Conservation (phyloP, 2,113 vertebrate species). For the Nicator chloris region DNA sequence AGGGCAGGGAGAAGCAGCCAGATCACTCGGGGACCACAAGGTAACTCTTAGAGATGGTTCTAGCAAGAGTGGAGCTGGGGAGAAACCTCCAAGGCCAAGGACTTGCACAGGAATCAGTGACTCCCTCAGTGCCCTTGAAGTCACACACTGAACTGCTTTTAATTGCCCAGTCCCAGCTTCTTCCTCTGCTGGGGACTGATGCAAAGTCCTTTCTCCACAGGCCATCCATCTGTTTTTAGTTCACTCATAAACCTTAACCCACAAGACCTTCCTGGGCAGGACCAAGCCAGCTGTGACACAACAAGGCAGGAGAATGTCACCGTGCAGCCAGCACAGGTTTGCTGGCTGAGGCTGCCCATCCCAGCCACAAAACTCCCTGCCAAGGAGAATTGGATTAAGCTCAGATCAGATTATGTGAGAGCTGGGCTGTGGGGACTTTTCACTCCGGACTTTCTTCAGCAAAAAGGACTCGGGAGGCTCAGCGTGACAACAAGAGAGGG, state of each 20-base stretch:
- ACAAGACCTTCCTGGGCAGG: not conserved
- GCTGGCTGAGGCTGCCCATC: not conserved
- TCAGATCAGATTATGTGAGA: not conserved
- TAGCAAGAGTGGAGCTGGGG: not conserved
- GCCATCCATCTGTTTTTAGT: not conserved
- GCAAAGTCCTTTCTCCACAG: not conserved
- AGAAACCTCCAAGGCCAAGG: not conserved
- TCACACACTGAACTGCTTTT: not conserved
- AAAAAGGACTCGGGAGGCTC: not conserved
- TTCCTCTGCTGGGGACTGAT: not conserved
- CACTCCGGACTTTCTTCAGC: not conserved
- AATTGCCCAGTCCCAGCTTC: not conserved
- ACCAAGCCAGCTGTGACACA: not conserved
- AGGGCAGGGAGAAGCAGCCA: not conserved
- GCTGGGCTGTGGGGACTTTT: conserved; percentile 5
- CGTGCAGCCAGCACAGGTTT: not conserved
- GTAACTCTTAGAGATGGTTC: too few species aligned
- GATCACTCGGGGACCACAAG: not conserved
- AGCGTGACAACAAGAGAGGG: not conserved
- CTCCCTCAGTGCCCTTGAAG: not conserved
- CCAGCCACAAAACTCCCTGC: not conserved
- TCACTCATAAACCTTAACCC: not conserved
- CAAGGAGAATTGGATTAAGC: conserved; percentile 18
- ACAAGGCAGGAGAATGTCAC: not conserved
- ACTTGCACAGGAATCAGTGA: not conserved